These are phyloP conservation scores for Pemphredon lugubris DNA, from an alignment of 2,888 invertebrate genomes.

Conservation along the genomic window DNA sequence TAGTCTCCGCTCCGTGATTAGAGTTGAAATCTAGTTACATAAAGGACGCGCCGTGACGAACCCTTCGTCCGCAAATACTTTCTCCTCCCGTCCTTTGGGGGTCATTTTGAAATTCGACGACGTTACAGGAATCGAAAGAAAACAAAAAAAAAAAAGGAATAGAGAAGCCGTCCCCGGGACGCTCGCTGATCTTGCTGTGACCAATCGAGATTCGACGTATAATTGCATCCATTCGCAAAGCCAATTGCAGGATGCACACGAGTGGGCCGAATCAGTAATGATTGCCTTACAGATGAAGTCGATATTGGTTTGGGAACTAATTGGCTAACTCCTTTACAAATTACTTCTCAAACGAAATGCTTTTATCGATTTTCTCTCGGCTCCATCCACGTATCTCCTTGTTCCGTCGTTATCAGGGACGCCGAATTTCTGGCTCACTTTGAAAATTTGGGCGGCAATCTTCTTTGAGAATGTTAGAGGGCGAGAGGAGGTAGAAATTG, in stretches of 20 bases:
- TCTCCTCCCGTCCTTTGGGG: too few relatives aligned
- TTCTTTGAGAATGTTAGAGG: too few relatives aligned
- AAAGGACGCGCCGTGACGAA: slow-evolving; percentile 4
- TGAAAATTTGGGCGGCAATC: too few relatives aligned
- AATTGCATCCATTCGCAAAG: slow-evolving; percentile 37
- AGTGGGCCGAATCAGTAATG: slow-evolving; percentile 25
- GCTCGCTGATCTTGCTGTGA: neutral
- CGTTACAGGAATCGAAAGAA: neutral
- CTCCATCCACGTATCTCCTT: slow-evolving; percentile 21
- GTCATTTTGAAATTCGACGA: neutral
- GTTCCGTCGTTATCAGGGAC: slow-evolving; percentile 13
- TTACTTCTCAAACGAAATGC: slow-evolving; percentile 12
- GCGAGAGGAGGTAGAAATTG: too few relatives aligned
- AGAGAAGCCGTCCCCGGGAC: slow-evolving; percentile 2
- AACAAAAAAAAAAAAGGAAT: neutral
- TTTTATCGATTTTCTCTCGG: slow-evolving; percentile 17
- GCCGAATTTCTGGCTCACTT: slow-evolving; percentile 5
- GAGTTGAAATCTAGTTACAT: slow-evolving; percentile 7
- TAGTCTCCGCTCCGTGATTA: slow-evolving; percentile 6
- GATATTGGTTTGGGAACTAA: slow-evolving; percentile 40
- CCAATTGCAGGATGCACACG: slow-evolving; percentile 11
- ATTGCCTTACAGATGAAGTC: slow-evolving; percentile 33
- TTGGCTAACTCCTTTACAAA: slow-evolving; percentile 26
- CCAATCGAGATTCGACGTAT: slow-evolving; percentile 14
- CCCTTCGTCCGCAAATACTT: neutral